Evolutionary conservation across 2,888 invertebrate genomes (phyloP), one percentile per base, ranked within the genome.

Genomic region (Eumacrocentrus americanus): DNA sequence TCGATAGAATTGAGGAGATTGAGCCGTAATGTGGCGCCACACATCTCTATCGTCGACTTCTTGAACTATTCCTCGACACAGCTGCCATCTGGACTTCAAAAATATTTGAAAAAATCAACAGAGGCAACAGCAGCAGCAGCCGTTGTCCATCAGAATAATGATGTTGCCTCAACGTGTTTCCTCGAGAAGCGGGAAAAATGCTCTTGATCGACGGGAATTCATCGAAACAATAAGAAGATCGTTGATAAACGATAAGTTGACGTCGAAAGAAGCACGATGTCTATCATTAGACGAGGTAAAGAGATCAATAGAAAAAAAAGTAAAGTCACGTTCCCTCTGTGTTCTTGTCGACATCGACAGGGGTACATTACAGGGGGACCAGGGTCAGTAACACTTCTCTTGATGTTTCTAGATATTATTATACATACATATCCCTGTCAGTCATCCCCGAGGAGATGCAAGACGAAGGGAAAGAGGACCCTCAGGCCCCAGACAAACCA

Each of bases 361-460:
- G 14, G 29, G 7, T 4, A 16, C 14, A 20, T n/a, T 25, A 34
- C 5, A 9, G 29, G 50, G n/a, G n/a, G n/a, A n/a, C n/a, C n/a
- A n/a, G n/a, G 50, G 50, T 50, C 35, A 34, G 20, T 34, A 16
- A 34, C 37, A 46, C 37, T 53, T 53, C 16, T 20, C 18, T 37
- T 20, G 14, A 4, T 16, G 34, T 34, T 51, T 12, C 7, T 22
- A 25, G 23, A 46, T 34, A 29, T 42, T 40, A 54, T 29, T 25
- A 52, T 23, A 23, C 52, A 23, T 40, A 42, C 40, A 29, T 37
- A 54, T 54, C 54, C 9, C 29, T 54, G 54, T 54, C 54, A 54
- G 6, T 44, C 34, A 54, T 44, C 12, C n/a, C 12, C 23, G 42
- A 54, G 25, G 14, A 44, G 20, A 54, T 35, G 18, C 12, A 20